Evolutionary conservation across 2,797 vertebrate species (phyloP), one percentile per base, ranked within the genome.

Genomic region (Chelmon rostratus): DNA sequence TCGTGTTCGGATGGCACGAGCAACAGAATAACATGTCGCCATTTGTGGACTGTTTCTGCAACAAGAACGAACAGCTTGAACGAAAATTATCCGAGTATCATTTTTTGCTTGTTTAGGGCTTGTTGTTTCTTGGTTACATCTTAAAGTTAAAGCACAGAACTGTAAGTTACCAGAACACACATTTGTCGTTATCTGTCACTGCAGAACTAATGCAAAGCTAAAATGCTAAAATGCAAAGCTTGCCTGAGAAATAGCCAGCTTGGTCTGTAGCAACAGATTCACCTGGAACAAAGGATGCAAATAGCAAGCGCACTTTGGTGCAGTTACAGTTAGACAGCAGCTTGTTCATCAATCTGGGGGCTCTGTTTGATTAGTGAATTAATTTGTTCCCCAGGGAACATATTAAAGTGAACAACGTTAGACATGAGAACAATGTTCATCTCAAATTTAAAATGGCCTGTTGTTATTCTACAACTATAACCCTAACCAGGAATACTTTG

Each of bases 331-430:
- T 57, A 37, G 62, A 79, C 62, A 44, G 59, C 68, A 49, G 71
- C 84, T 80, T 80, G 59, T 84, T 82, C 65, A 82, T 78, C 53
- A 75, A 75, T 82, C 73, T 18, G 40, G n/a, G n/a, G 68, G 61
- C 8, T 58, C 54, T 25, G 62, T 76, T 80, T 75, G 64, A 76
- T 78, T 61, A 56, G 40, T 9, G 1, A 44, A 71, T 68, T 37
- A 61, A 79, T 84, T 73, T 64, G 73, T 23, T 70, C 84, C 61
- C 15, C 4, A 0, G 50, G 42, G 67, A 70, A 35, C 76, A 64
- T 53, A 82, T 83, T 73, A 85, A 67, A 59, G 35, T 35, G 67
- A 62, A 50, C 47, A 68, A 50, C 46, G 66, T 47, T 65, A 23
- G 5, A 35, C 44, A 44, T 67, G 56, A 61, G 57, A 65, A 42